Evolutionary conservation across 2,113 vertebrate species (phyloP).

Genomic region (Conger conger): DNA sequence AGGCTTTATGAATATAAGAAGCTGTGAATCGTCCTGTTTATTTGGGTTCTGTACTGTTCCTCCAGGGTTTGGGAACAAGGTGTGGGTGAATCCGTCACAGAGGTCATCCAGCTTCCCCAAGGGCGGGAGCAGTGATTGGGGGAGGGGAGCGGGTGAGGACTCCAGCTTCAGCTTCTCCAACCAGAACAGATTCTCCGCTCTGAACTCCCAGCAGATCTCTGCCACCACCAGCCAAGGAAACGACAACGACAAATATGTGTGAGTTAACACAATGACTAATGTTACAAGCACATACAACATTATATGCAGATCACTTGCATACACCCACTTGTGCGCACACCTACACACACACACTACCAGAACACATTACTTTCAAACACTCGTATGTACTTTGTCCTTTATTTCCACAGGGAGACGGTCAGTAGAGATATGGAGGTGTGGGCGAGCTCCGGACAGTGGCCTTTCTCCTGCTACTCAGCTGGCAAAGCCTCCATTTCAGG

Average conservation of each 20-base stretch:
- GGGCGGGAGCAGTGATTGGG: slow-evolving; percentile 46
- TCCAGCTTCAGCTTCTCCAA: slow-evolving; percentile 62
- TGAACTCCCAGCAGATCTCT: slow-evolving; percentile 51
- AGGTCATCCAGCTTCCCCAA: slow-evolving; percentile 71
- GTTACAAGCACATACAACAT: background rate
- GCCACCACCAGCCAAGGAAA: slow-evolving; percentile 60
- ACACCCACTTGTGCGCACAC: background rate
- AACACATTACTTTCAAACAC: too few species aligned
- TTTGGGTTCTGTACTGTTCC: background rate
- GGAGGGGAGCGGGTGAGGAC: slow-evolving; percentile 49
- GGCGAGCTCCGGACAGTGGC: slow-evolving; percentile 88
- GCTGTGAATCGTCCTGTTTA: background rate
- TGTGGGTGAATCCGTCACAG: slow-evolving; percentile 75
- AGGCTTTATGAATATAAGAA: background rate
- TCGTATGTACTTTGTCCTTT: background rate
- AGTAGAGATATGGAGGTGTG: slow-evolving; percentile 83
- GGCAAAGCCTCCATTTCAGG: slow-evolving; percentile 77
- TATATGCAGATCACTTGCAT: background rate
- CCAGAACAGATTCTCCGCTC: slow-evolving; percentile 74
- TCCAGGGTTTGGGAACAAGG: slow-evolving; percentile 68
- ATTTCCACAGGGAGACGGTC: slow-evolving; percentile 74
- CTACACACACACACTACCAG: background rate
- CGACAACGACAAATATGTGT: slow-evolving; percentile 80
- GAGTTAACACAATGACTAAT: slow-evolving; percentile 53
- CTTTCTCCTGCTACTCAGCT: slow-evolving; percentile 81